These are phyloP conservation scores for Crematogaster levior DNA, from an alignment of 2,888 invertebrate species.

Conservation along the genomic window DNA sequence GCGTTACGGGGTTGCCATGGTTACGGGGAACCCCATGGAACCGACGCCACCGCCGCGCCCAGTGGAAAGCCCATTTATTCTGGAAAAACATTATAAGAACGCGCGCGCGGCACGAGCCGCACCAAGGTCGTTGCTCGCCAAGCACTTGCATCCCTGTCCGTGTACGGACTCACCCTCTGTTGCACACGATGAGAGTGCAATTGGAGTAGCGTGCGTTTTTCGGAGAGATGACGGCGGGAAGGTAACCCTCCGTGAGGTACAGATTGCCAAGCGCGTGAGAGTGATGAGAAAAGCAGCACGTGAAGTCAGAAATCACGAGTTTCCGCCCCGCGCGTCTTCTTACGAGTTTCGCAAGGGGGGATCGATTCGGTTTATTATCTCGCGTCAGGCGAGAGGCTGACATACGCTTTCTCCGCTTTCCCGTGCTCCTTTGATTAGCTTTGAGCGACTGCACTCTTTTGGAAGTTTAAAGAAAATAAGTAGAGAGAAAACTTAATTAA, in stretches of 20 bases:
- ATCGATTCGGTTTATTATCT: conserved; percentile 69
- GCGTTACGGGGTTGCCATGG: conserved; percentile 85
- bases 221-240: conserved; percentile 1
- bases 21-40: conserved; percentile 83
- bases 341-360: conserved; percentile 46
- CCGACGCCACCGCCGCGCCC: conserved; percentile 74
- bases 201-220: conserved; percentile 9
- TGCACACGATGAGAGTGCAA: background rate
- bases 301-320: conserved; percentile 79
- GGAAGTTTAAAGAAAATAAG: background rate
- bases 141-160: conserved; percentile 52
- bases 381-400: conserved; percentile 60
- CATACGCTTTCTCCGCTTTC: conserved; percentile 25
- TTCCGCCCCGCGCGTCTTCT: conserved; percentile 62
- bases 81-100: conserved; percentile 85
- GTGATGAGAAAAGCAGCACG: conserved; percentile 78
- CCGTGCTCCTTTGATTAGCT: background rate
- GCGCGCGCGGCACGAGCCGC: conserved; percentile 58
- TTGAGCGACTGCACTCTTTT: background rate
- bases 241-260: conserved; percentile 41
- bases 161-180: background rate
- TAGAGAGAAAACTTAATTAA: background rate
- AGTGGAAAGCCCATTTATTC: conserved; percentile 85
- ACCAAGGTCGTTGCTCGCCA: conserved; percentile 40
- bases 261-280: conserved; percentile 48